A percentile compares a stretch with the other conserved stretches of the same genome.
phyloP scores from a whole-genome alignment of 2,113 vertebrate genomes.

The human region DNA sequence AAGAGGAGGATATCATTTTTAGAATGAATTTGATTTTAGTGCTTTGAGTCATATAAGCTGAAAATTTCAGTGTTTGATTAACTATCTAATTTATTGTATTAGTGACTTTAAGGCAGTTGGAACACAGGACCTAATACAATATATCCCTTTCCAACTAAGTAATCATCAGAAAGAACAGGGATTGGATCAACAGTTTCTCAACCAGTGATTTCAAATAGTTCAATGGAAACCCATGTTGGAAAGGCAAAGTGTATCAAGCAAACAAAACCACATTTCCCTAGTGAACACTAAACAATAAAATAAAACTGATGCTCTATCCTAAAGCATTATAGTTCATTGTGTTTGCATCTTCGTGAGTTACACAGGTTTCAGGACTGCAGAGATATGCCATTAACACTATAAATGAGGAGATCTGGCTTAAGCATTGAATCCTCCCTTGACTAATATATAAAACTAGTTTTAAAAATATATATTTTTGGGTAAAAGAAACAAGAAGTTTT shows the following conservation, averaged over 20 bases:
- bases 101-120: neutral
- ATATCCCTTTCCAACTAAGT: conserved; percentile 43
- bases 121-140: neutral
- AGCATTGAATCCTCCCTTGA: neutral
- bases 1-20: conserved; percentile 40
- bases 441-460: neutral
- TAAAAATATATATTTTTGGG: neutral
- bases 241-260: neutral
- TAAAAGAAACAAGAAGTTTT: neutral
- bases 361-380: neutral
- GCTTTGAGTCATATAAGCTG: neutral
- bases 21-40: conserved; percentile 31
- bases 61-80: conserved; percentile 44
- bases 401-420: neutral
- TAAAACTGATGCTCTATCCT: neutral
- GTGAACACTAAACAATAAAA: neutral
- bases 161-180: neutral
- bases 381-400: neutral
- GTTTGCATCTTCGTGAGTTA: neutral
- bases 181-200: neutral
- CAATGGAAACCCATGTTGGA: neutral
- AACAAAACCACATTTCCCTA: neutral
- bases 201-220: neutral
- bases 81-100: neutral
- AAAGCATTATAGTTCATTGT: neutral